Conservation (phyloP, 1,140 invertebrate genomes). For the Calosoma granatense region DNA sequence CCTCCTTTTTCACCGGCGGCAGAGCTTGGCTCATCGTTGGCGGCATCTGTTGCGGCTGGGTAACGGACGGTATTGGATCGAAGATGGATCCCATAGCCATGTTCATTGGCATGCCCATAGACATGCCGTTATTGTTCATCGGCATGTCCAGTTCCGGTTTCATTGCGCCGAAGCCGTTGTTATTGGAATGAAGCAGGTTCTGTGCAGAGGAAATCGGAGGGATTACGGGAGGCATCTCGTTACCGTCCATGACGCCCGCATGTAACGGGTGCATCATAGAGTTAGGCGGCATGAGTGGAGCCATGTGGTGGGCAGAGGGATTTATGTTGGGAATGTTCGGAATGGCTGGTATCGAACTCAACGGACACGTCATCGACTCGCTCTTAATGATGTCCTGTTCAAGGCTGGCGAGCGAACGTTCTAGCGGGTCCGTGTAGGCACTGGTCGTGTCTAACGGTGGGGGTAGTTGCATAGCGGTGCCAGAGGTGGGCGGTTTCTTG, state of each 20-base stretch:
- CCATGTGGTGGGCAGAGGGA: conserved; percentile 3
- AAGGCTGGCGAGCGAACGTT: conserved; percentile 51
- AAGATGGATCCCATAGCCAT: conserved; percentile 49
- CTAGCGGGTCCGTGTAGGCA: conserved; percentile 48
- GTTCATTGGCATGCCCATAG: conserved; percentile 39
- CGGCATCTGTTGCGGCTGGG: conserved; percentile 20
- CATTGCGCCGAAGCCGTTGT: conserved; percentile 40
- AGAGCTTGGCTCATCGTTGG: conserved; percentile 34
- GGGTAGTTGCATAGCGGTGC: conserved; percentile 12
- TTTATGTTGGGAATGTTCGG: conserved; percentile 22
- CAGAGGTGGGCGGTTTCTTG: conserved; percentile 17
- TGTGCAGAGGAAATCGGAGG: conserved; percentile 33
- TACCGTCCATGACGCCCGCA: neutral
- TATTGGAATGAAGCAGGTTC: conserved; percentile 26
- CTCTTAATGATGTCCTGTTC: conserved; percentile 46
- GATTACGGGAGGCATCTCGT: conserved; percentile 34
- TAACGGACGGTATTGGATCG: conserved; percentile 43
- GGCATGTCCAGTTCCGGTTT: conserved; percentile 37
- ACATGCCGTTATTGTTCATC: conserved; percentile 41
- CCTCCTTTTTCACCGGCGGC: conserved; percentile 35
- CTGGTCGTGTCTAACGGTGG: conserved; percentile 20
- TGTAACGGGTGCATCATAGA: conserved; percentile 20
- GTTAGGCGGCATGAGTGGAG: conserved; percentile 19
- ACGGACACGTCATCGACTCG: conserved; percentile 34
- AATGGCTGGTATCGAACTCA: conserved; percentile 18